Conservation (phyloP, 2,113 vertebrate species). For the Melanerpes aurifrons region DNA sequence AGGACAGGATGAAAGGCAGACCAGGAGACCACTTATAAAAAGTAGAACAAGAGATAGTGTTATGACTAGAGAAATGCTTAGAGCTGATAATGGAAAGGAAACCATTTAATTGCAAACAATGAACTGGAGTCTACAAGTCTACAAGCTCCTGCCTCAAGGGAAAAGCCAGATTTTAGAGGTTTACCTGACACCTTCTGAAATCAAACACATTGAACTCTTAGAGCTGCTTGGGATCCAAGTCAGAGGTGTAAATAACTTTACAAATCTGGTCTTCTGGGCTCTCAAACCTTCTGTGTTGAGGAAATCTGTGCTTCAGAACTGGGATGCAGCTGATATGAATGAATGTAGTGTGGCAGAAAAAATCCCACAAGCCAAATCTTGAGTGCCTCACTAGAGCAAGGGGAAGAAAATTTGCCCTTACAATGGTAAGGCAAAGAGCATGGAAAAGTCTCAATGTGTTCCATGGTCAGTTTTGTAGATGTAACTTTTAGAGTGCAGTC, state of each 20-base stretch:
- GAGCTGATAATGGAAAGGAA: not conserved
- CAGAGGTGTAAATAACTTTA: not conserved
- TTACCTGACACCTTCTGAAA: not conserved
- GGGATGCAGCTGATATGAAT: not conserved
- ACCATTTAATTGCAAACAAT: not conserved
- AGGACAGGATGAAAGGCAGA: not conserved
- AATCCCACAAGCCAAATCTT: not conserved
- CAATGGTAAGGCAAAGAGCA: not conserved
- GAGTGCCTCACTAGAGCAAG: not conserved
- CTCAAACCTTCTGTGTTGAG: not conserved
- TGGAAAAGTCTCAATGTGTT: not conserved
- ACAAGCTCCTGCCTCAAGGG: not conserved
- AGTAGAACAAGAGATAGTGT: not conserved
- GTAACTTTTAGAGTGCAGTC: not conserved
- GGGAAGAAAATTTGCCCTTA: not conserved
- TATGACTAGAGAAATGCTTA: not conserved
- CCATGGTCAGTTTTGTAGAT: not conserved
- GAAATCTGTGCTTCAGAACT: not conserved
- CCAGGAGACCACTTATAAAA: not conserved
- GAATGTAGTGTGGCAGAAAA: not conserved
- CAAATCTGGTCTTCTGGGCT: not conserved
- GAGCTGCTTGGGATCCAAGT: not conserved
- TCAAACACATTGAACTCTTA: not conserved
- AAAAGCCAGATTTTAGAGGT: not conserved
- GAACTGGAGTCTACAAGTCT: not conserved